Conservation (phyloP, 2,113 vertebrate genomes). For the Microcebus lehilahytsara region DNA sequence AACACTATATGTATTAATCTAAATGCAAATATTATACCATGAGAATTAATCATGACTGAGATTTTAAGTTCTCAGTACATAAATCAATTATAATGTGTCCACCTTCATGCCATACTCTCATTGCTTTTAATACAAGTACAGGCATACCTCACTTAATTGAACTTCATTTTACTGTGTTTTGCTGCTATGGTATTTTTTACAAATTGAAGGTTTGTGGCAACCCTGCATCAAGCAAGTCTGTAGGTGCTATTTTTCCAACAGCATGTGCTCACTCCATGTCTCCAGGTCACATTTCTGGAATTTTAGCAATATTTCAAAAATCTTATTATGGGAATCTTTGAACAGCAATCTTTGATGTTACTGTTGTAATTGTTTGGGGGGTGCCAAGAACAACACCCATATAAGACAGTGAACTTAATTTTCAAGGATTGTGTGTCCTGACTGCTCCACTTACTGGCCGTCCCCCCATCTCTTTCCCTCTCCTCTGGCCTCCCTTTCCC, state of each 20-base stretch:
- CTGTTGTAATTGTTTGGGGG: neutral
- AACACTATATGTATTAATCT: constrained; percentile 64
- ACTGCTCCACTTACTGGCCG: neutral
- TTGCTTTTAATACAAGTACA: constrained; percentile 9
- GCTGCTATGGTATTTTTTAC: neutral
- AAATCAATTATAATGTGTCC: constrained; percentile 70
- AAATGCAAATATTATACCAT: constrained; percentile 68
- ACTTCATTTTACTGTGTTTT: neutral
- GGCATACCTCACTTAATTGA: neutral
- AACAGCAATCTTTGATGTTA: neutral
- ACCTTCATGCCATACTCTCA: neutral
- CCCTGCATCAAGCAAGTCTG: neutral
- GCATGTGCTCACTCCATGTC: neutral
- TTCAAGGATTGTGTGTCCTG: neutral
- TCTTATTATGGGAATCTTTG: neutral
- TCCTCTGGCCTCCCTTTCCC: neutral
- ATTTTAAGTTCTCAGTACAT: constrained; percentile 69
- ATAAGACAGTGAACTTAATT: neutral
- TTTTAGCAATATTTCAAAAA: neutral
- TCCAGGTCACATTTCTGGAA: neutral
- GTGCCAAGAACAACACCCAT: neutral
- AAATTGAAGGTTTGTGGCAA: neutral
- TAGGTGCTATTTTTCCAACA: neutral
- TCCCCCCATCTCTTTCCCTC: neutral
- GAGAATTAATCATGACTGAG: constrained; percentile 70